Percentiles rank a stretch among this genome's conserved stretches.
Conservation (phyloP, 2,888 invertebrate genomes). For the Timema cristinae region DNA sequence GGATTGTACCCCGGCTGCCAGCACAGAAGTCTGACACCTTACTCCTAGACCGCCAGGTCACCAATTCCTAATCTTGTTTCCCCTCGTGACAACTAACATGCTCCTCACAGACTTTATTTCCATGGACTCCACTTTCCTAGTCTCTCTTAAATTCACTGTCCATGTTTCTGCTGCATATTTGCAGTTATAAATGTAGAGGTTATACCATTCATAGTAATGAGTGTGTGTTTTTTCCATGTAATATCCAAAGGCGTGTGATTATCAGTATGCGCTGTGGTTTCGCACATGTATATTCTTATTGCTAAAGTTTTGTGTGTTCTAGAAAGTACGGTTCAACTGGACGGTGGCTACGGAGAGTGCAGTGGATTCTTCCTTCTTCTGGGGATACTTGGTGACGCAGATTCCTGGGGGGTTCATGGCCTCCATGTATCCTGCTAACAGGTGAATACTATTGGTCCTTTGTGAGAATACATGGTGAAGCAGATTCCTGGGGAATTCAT, state of each 20-base stretch:
- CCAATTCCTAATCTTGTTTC: too few species aligned
- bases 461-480: slow-evolving; percentile 41
- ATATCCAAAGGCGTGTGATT: background rate
- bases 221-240: background rate
- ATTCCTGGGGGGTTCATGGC: slow-evolving; percentile 98
- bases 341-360: slow-evolving; percentile 76
- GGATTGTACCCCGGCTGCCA: too few species aligned
- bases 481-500: slow-evolving; percentile 98
- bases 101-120: too few species aligned
- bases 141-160: too few species aligned
- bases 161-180: too few species aligned
- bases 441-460: slow-evolving; percentile 43
- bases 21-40: too few species aligned
- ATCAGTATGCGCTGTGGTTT: background rate
- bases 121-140: too few species aligned
- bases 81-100: too few species aligned
- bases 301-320: slow-evolving; percentile 15
- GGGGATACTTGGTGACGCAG: slow-evolving; percentile 97
- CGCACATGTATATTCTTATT: background rate
- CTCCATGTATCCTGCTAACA: slow-evolving; percentile 94
- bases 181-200: too few species aligned
- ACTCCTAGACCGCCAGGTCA: too few species aligned
- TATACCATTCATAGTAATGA: too few species aligned
- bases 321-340: slow-evolving; percentile 72
- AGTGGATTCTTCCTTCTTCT: slow-evolving; percentile 97